Evolutionary conservation across 1,140 invertebrate genomes (phyloP), one percentile per base, ranked within the genome.

Genomic region (Dendroctonus valens): DNA sequence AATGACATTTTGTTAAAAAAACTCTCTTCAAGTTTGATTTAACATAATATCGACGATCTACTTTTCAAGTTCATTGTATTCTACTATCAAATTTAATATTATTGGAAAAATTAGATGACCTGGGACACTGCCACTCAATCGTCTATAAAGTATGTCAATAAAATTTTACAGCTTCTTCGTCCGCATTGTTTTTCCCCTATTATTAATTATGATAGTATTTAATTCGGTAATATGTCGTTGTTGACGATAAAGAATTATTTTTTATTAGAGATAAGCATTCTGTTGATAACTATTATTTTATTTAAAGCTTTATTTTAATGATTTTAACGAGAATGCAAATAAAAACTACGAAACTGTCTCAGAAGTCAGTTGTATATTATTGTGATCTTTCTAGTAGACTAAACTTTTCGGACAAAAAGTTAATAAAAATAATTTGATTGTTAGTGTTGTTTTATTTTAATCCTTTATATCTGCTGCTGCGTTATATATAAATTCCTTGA

Each of bases 281-380:
- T 54, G 41, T 55, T 57, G 42, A 46, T 46, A 53, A 38, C 12
- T 46, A 53, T 14, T 54, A 54, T 63, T 63, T 54, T 63, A 54
- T 63, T 63, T 63, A 63, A 42, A 63, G 50, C 50, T 48, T 63
- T 48, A 63, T 63, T 54, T 44, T 46, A 63, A 52, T 53, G 53
- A 63, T 37, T 6, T 40, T 44, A 51, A 61, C 39, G 15, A 64
- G 49, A 65, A 57, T 38, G 6, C 41, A 57, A 65, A 49, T 49
- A 57, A 65, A 65, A 65, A 65, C 41, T 26, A 42, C 15, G 57
- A 65, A 63, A 63, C 40, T 46, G 41, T 26, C 51, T 37, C 7
- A 54, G 46, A 54, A 64, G n/a, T 52, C 14, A 49, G 26, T 46
- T 52, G 52, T 37, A 40, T 46, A 38, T 53, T 57, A 49, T 53